Evolutionary conservation across 2,888 invertebrate species (phyloP), one percentile per base, ranked within the genome.

Genomic region (Therioaphis trifolii): DNA sequence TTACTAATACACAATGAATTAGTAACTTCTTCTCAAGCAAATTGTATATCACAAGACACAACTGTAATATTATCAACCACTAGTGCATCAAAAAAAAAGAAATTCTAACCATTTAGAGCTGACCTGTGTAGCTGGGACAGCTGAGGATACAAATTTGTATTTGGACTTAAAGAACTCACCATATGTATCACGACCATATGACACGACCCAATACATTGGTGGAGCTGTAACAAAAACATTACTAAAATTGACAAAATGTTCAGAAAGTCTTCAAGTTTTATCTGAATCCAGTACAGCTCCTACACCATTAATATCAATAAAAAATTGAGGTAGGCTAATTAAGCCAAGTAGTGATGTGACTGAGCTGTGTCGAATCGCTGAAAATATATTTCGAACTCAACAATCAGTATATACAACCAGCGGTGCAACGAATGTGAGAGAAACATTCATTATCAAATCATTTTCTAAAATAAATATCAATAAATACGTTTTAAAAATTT

Each of bases 1-100:
- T 18, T 69, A 15, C 12, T 69, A n/a, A 80, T 80, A 18, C 79
- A 68, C 27, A 35, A 43, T 69, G 80, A 80, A 80, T 18, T 80
- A 15, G 40, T 80, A 21, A 71, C 46, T 63, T 71, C 80, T 40
- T 18, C 9, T 15, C n/a, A 29, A 24, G 29, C 72, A 7, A 82
- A 82, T 24, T 82, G 82, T 29, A 21, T 43, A 43, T 14, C 14
- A 21, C 40, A 43, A 24, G 43, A 68, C 21, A 9, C 21, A 24
- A 68, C 43, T 43, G 21, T 9, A 14, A 43, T 43, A 12, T n/a
- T 68, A 21, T 29, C 68, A 4, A 21, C 21, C 21, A 68, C 21
- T 68, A 68, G 21, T 5, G 18, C 4, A 18, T 43, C n/a, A 15
- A 18, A 66, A 66, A 18, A 40, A 21, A 21, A 43, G 12, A 14